Evolutionary conservation across 2,888 invertebrate species (phyloP).

Genomic region (Perdita meconis): DNA sequence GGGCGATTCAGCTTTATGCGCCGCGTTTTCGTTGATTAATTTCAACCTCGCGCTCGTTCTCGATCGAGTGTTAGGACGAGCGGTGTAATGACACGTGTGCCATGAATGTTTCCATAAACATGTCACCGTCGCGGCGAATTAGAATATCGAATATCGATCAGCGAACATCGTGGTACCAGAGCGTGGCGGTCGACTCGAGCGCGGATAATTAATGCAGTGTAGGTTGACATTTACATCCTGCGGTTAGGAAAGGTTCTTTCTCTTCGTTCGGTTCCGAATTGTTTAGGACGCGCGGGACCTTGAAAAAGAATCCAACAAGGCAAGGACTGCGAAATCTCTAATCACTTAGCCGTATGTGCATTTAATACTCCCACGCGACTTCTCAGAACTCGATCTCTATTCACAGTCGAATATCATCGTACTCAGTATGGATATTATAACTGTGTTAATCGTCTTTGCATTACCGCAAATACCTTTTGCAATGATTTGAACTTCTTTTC

Average conservation of each 20-base stretch:
- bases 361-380: too few relatives aligned
- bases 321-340: too few relatives aligned
- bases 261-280: neutral
- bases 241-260: neutral
- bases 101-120: conserved; percentile 61
- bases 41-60: conserved; percentile 12
- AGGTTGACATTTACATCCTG: conserved; percentile 36
- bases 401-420: too few relatives aligned
- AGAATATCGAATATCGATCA: conserved; percentile 65
- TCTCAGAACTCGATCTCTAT: too few relatives aligned
- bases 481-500: too few relatives aligned
- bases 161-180: conserved; percentile 33
- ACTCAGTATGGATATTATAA: too few relatives aligned
- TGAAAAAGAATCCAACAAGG: too few relatives aligned
- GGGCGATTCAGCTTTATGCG: neutral
- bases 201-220: conserved; percentile 54
- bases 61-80: conserved; percentile 37
- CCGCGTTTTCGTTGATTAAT: conserved; percentile 43
- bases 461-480: too few relatives aligned
- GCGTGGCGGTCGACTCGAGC: conserved; percentile 33
- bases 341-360: too few relatives aligned
- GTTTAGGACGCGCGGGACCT: neutral
- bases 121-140: conserved; percentile 57
- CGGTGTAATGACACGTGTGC: conserved; percentile 33
- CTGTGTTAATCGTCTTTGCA: too few relatives aligned